Conservation (phyloP, 2,888 invertebrate species). For the Dastarcus helophoroides region DNA sequence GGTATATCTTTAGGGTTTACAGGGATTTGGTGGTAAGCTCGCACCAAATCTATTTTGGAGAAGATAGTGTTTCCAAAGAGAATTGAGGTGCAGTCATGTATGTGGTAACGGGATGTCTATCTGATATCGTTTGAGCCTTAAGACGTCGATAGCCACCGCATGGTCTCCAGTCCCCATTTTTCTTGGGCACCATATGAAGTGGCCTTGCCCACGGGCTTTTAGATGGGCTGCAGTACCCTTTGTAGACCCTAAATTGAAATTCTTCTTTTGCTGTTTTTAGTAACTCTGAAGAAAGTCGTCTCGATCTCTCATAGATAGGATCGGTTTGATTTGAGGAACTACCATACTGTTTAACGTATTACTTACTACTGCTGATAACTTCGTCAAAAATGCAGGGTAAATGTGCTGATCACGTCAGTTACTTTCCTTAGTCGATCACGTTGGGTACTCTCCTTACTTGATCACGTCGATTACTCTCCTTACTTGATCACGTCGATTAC, state of each 20-base stretch:
- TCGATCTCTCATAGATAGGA: too few relatives aligned
- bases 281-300: too few relatives aligned
- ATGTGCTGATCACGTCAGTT: too few relatives aligned
- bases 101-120: conserved; percentile 14
- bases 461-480: too few relatives aligned
- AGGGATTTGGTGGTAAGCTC: conserved; percentile 29
- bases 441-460: too few relatives aligned
- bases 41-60: conserved; percentile 11
- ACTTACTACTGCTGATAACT: too few relatives aligned
- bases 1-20: conserved; percentile 24
- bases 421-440: too few relatives aligned
- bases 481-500: too few relatives aligned
- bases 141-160: conserved; percentile 29
- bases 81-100: conserved; percentile 15
- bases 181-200: conserved; percentile 23
- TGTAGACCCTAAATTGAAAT: conserved; percentile 19
- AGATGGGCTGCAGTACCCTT: conserved; percentile 20
- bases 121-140: conserved; percentile 15
- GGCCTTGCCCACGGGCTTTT: conserved; percentile 21
- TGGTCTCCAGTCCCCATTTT: conserved; percentile 18
- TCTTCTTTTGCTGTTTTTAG: conserved; percentile 17
- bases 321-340: too few relatives aligned
- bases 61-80: conserved; percentile 10
- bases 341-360: too few relatives aligned
- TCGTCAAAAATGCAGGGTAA: too few relatives aligned